These are phyloP conservation scores for Dryadula phaetusa DNA, from an alignment of 2,888 invertebrate species.

Conservation along the genomic window DNA sequence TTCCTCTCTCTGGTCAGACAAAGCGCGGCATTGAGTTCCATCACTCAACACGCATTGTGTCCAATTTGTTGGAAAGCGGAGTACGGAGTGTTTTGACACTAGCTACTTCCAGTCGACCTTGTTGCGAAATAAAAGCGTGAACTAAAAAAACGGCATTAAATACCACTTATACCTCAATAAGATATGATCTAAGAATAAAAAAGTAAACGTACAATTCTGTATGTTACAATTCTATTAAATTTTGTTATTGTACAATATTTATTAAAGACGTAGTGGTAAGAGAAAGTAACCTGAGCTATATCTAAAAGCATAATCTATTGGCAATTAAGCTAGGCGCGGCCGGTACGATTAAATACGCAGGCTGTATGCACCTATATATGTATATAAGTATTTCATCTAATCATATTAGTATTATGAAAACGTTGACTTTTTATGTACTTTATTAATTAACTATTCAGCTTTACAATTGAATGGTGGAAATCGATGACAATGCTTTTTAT, in stretches of 20 bases:
- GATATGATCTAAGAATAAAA: not conserved
- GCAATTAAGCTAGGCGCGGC: constrained; percentile 19
- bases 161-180: not conserved
- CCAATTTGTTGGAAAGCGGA: no score
- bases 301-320: constrained; percentile 16
- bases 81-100: no score
- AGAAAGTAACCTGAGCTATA: constrained; percentile 11
- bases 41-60: no score
- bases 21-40: no score
- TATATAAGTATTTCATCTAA: not conserved
- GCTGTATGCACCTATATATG: not conserved
- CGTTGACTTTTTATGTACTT: not conserved
- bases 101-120: no score
- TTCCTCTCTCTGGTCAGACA: no score
- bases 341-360: not conserved
- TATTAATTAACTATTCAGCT: no score
- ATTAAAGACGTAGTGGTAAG: not conserved
- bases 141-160: not conserved
- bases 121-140: not conserved
- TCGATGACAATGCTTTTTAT: no score
- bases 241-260: constrained; percentile 14
- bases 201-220: not conserved
- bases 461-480: no score
- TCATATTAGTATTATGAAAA: constrained; percentile 2
- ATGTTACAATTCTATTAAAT: not conserved